Evolutionary conservation across 2,113 vertebrate genomes (phyloP).

Genomic region (Myotis yumanensis): DNA sequence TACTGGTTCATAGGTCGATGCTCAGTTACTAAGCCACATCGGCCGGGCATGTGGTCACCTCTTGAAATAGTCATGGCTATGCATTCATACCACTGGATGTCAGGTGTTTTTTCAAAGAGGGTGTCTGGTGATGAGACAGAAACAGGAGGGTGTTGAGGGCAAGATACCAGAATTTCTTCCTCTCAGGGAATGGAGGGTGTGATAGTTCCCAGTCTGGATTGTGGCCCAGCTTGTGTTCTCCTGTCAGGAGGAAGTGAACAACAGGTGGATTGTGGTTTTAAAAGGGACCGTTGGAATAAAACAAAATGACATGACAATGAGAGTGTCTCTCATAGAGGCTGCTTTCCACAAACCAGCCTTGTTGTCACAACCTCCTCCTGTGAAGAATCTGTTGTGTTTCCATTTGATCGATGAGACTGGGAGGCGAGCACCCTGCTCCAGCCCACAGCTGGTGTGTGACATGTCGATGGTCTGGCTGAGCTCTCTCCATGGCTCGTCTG

Average conservation of each 20-base stretch:
- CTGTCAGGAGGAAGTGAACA: background rate
- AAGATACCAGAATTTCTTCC: background rate
- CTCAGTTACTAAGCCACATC: too few species aligned
- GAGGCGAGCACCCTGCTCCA: background rate
- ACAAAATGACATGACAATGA: background rate
- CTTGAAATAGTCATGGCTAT: background rate
- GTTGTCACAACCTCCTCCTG: too few species aligned
- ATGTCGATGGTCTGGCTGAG: fast-evolving
- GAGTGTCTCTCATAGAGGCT: background rate
- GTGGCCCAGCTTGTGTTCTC: background rate
- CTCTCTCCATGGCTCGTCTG: background rate
- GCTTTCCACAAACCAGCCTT: background rate
- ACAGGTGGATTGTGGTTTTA: background rate
- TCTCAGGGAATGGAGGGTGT: background rate
- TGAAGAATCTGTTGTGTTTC: background rate
- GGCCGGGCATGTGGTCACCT: background rate
- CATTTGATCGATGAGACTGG: too few species aligned
- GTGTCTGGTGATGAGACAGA: background rate
- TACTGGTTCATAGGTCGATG: too few species aligned
- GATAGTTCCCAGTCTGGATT: background rate
- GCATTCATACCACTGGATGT: background rate
- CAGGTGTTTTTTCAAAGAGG: background rate
- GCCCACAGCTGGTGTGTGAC: background rate
- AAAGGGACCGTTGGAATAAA: background rate
- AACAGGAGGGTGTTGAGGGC: background rate